Evolutionary conservation across 2,797 vertebrate genomes (phyloP).

Genomic region (Margarornis squamiger): DNA sequence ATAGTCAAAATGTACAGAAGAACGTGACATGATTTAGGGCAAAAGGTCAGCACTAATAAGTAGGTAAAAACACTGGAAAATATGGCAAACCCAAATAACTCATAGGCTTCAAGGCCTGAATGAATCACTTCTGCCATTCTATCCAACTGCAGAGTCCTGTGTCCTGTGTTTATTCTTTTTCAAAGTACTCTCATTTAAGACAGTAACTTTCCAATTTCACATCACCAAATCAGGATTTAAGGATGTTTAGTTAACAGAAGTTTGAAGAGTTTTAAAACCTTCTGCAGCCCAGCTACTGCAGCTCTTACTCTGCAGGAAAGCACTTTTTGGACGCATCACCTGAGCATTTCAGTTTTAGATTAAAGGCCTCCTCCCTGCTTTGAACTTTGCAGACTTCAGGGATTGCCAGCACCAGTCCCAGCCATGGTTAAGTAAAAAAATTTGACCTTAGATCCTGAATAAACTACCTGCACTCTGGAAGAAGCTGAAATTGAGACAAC

Average conservation of each 20-base stretch:
- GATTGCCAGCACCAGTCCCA: not conserved
- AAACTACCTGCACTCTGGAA: not conserved
- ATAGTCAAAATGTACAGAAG: not conserved
- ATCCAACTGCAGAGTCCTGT: not conserved
- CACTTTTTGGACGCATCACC: not conserved
- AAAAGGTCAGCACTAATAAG: not conserved
- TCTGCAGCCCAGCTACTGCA: not conserved
- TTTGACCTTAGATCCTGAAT: not conserved
- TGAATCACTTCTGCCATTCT: not conserved
- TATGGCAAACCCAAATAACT: not conserved
- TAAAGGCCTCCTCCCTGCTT: slow-evolving; percentile 9
- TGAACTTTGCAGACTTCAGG: not conserved
- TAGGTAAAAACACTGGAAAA: slow-evolving; percentile 16
- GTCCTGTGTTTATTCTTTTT: not conserved
- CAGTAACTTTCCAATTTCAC: not conserved
- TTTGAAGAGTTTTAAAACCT: not conserved
- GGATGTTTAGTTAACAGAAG: not conserved
- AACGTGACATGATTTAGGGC: not conserved
- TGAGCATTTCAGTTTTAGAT: not conserved
- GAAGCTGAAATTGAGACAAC: not conserved
- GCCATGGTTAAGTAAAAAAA: not conserved
- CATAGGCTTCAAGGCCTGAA: not conserved
- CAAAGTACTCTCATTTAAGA: not conserved
- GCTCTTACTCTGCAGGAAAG: not conserved
- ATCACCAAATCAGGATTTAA: not conserved